Base-by-base conservation (phyloP, 2,113 vertebrate species). In the Neolamprologus kungweensis region DNA sequence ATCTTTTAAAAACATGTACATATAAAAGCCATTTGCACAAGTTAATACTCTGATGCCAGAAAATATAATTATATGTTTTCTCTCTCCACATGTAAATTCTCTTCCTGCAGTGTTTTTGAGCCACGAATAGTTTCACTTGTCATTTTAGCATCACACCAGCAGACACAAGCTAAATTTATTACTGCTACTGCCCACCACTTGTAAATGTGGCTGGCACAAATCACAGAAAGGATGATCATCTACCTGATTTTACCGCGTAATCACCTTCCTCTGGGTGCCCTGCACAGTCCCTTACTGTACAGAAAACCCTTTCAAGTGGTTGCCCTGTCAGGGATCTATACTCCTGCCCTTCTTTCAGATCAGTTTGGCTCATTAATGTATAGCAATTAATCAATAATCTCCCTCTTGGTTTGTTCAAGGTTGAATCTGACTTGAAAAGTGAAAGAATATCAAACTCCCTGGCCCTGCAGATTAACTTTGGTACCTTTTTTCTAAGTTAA, bases 321-420 rank as follows among this genome's bases (percentile, higher is more conserved):
- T 75, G 21, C 78, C 47, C 75, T 73, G 79, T 91, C 85, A 89
- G 85, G 85, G 73, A 92, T 89, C 92, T 87, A 87, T 83, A 85
- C 55, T 51, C 83, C 81, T 87, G 89, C 88, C 84, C 86, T 91
- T 81, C 82, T 93, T 91, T 93, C 81, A 78, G 91, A 95, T 95
- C 93, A 88, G 94, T 95, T 58, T 79, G 86, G 85, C 92, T 95
- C 95, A 96, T 96, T 96, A 96, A 95, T 85, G 90, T 94, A 92
- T 91, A 93, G 92, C 51, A 78, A 95, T 94, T 94, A 93, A 96
- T 96, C 95, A 91, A 96, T 96, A 92, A 95, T 93, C 88, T 89
- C 87, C 89, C 92, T 92, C 86, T 91, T 85, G 85, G 63, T 90
- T 95, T 91, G 85, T 92, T 92, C 85, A 95, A 95, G 93, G 95